A percentile compares a stretch with the other conserved stretches of the same genome.
Conservation (phyloP, 1,140 invertebrate species). For the Lordiphosa clarofinis region DNA sequence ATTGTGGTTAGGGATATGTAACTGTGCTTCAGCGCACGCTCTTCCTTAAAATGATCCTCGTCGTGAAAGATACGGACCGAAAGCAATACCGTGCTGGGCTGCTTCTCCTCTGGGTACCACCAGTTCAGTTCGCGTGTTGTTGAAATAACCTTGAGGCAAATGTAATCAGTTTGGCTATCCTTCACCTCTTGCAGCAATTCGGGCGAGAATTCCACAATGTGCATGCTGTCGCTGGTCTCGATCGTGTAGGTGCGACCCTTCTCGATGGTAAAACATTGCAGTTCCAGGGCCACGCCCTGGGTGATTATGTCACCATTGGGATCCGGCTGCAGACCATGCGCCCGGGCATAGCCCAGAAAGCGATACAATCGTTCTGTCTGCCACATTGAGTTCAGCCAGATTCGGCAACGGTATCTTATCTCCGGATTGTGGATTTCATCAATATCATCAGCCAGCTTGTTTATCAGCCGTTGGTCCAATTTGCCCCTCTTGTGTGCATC, state of each 20-base stretch:
- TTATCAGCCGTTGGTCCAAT: background rate
- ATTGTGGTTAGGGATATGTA: background rate
- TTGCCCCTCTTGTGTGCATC: background rate
- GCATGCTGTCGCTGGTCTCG: constrained; percentile 11
- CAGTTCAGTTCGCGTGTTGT: constrained; percentile 24
- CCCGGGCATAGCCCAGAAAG: constrained; percentile 1
- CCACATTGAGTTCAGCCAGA: constrained; percentile 31
- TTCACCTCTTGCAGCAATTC: constrained; percentile 18
- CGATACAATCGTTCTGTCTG: constrained; percentile 28
- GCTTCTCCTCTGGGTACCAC: constrained; percentile 49
- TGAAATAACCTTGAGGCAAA: constrained; percentile 34
- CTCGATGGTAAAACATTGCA: constrained; percentile 12
- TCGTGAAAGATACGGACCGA: constrained; percentile 23
- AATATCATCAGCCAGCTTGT: constrained; percentile 5
- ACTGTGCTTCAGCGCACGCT: background rate
- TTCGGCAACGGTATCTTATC: background rate
- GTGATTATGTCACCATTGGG: background rate
- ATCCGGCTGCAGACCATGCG: background rate
- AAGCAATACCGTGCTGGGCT: constrained; percentile 24
- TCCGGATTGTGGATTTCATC: background rate
- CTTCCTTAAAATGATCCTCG: background rate
- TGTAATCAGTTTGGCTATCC: accelerated
- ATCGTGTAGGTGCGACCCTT: background rate
- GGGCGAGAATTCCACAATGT: constrained; percentile 15
- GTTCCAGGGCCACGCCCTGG: background rate